A percentile compares a stretch with the other conserved stretches of the same genome.
phyloP scores from a whole-genome alignment of 2,113 vertebrate species.

The Aspidoscelis tigris region DNA sequence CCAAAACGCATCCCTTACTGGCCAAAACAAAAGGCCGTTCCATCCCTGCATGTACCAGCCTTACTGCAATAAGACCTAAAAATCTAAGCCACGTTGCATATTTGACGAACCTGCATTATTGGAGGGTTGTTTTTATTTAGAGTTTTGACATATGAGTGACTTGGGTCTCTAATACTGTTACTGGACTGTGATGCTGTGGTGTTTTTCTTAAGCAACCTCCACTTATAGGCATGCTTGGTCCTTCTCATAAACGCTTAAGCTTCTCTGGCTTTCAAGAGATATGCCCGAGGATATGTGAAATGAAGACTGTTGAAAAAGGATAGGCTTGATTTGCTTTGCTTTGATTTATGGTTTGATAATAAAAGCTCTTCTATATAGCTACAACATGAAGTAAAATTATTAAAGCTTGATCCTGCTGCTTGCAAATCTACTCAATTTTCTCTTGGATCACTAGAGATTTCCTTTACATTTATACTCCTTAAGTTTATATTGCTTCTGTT shows the following conservation, averaged over 20 bases:
- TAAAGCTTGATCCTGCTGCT: slow-evolving; percentile 53
- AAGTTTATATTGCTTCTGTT: slow-evolving; percentile 46
- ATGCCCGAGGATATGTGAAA: slow-evolving; percentile 2
- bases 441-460: slow-evolving; percentile 63
- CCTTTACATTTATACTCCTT: slow-evolving; percentile 66
- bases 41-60: too few species aligned
- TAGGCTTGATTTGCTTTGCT: slow-evolving; percentile 54
- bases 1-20: too few species aligned
- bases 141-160: background rate
- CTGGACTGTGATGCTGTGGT: background rate
- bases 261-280: slow-evolving; percentile 43
- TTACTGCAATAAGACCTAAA: too few species aligned
- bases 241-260: slow-evolving; percentile 22
- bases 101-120: too few species aligned
- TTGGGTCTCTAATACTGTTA: background rate
- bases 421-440: slow-evolving; percentile 63
- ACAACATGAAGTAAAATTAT: slow-evolving; percentile 50
- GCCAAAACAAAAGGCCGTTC: too few species aligned
- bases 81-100: too few species aligned
- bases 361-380: slow-evolving; percentile 53
- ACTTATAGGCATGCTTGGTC: background rate
- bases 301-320: slow-evolving; percentile 46
- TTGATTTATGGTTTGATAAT: slow-evolving; percentile 63
- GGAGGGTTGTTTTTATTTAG: background rate
- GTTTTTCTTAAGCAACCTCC: background rate